Conservation (phyloP, 2,888 invertebrate species). For the Odontocolon sp. region DNA sequence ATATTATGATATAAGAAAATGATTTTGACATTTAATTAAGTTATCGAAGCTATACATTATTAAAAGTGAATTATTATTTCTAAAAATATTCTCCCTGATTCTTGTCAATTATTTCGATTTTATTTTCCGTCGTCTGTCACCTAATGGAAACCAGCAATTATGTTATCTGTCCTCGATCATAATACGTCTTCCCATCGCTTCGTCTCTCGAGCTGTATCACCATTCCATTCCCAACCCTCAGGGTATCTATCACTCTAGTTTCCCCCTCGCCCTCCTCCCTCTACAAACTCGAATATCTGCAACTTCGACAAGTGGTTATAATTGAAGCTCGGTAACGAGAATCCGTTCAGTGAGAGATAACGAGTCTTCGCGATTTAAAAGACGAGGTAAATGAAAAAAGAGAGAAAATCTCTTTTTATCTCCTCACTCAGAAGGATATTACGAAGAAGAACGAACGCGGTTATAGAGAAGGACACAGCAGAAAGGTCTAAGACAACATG, state of each 20-base stretch:
- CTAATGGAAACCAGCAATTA: too few species aligned
- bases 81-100: too few species aligned
- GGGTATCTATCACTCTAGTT: background rate
- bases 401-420: background rate
- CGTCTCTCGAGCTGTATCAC: background rate
- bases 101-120: too few species aligned
- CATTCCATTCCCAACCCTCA: background rate
- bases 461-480: background rate
- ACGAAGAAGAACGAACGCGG: too few species aligned
- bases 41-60: too few species aligned
- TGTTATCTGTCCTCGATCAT: too few species aligned
- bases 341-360: conserved; percentile 4
- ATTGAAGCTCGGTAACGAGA: conserved; percentile 9
- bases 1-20: too few species aligned
- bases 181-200: too few species aligned
- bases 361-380: conserved; percentile 7
- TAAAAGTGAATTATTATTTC: too few species aligned
- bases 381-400: background rate
- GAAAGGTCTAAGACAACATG: background rate
- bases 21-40: too few species aligned
- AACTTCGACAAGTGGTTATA: background rate
- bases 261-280: background rate
- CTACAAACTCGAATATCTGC: background rate
- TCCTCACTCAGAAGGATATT: too few species aligned
- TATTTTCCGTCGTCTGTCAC: too few species aligned